Conservation (phyloP, 2,888 invertebrate genomes). For the Neria commutata region DNA sequence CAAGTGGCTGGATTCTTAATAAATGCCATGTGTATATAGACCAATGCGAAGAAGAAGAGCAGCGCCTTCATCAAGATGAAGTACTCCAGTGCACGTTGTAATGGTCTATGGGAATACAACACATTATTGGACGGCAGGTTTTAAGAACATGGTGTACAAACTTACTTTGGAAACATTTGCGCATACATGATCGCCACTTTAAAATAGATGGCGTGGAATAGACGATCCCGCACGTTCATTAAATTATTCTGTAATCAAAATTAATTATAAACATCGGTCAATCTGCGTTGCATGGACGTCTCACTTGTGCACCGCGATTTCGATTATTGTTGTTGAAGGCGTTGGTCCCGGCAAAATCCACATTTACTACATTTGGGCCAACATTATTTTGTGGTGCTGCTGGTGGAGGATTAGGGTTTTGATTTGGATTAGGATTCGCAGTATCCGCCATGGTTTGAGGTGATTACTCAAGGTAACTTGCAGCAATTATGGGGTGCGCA, state of each 20-base stretch:
- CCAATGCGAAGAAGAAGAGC: conserved; percentile 85
- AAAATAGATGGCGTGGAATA: conserved; percentile 95
- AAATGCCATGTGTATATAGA: conserved; percentile 95
- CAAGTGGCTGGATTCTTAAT: conserved; percentile 93
- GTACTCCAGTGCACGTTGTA: conserved; percentile 53
- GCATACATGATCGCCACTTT: conserved; percentile 92
- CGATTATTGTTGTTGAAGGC: conserved; percentile 51
- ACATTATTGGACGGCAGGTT: conserved; percentile 12
- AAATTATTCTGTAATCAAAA: conserved; percentile 70
- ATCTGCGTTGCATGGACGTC: too few relatives aligned
- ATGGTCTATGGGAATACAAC: conserved; percentile 39
- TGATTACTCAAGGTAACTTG: too few relatives aligned
- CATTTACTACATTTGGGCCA: conserved; percentile 36
- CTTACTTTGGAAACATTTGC: conserved; percentile 82
- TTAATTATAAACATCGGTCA: conserved; percentile 13
- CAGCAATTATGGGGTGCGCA: too few relatives aligned
- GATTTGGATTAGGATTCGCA: conserved; percentile 9
- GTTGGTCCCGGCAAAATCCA: conserved; percentile 39
- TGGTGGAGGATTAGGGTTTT: conserved; percentile 3
- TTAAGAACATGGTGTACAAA: conserved; percentile 79
- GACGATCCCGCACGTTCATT: conserved; percentile 84
- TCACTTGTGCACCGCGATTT: conserved; percentile 44
- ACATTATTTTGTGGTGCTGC: conserved; percentile 27
- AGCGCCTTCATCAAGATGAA: conserved; percentile 70
- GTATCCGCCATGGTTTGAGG: conserved; percentile 22